Evolutionary conservation across 2,888 invertebrate species (phyloP), one percentile per base, ranked within the genome.

Genomic region (Autographa pulchrina): DNA sequence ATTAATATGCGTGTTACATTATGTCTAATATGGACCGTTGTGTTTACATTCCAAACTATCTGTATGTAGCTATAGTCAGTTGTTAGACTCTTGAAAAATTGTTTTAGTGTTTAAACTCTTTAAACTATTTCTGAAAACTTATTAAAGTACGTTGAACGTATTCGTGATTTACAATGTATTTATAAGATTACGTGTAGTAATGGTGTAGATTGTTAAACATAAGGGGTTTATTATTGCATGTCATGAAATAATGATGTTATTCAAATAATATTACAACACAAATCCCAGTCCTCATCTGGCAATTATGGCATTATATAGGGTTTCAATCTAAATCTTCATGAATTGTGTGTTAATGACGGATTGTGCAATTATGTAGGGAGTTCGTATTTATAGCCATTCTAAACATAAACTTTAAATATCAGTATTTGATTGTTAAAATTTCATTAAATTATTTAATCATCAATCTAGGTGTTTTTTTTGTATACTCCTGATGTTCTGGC

Each of bases 401-500:
- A 84, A 84, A 84, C 82, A 85, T 88, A 85, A 87, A 88, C 48
- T 80, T 90, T 86, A 85, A 86, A 84, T 85, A 88, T 92, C 94
- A 93, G 94, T 95, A 94, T 95, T 93, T 88, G 89, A 93, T 83
- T 93, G 93, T 95, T 94, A 90, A 91, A 84, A 84, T 90, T 89
- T 91, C 90, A 96, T 92, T 95, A 95, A 94, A 94, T 91, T 92
- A 93, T 93, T 92, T 93, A 93, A 92, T 92, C 92, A 88, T 91
- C 86, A 81, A 70, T 78, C 70, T 65, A 59, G 18, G 16, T 1
- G 9, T 18, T 20, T 74, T 78, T 80, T 66, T 52, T 58, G n/a
- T 78, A 13, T 25, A 11, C 7, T 14, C 16, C 4, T 32, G 14
- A 14, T 31, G 13, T 8, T 5, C n/a, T 6, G 38, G 38, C 0